Conservation (phyloP, 2,888 invertebrate genomes). For the Baronia brevicornis region DNA sequence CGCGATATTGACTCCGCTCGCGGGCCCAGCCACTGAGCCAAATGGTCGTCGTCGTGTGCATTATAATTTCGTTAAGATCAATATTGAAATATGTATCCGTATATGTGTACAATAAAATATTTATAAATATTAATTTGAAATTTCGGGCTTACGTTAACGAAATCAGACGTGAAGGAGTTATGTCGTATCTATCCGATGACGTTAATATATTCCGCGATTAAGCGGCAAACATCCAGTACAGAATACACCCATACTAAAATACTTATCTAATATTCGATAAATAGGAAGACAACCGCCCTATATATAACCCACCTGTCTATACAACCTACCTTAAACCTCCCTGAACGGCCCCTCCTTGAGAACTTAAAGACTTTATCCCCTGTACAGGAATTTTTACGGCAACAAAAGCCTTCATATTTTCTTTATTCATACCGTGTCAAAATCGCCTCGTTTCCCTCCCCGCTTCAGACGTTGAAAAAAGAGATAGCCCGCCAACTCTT, state of each 20-base stretch:
- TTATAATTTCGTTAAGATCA: too few relatives aligned
- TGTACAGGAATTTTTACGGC: constrained; percentile 73
- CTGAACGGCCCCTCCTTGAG: constrained; percentile 55
- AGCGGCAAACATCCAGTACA: constrained; percentile 58
- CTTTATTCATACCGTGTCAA: constrained; percentile 72
- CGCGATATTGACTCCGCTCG: too few relatives aligned
- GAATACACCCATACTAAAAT: constrained; percentile 35
- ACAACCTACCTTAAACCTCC: constrained; percentile 29
- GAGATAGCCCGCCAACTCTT: constrained; percentile 60
- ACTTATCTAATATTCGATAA: constrained; percentile 47
- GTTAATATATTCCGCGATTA: constrained; percentile 61
- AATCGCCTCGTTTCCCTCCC: constrained; percentile 59
- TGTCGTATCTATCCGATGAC: constrained; percentile 32
- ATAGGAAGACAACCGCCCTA: constrained; percentile 25
- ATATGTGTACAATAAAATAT: too few relatives aligned
- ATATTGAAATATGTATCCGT: too few relatives aligned
- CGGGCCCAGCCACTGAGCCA: too few relatives aligned
- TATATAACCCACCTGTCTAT: constrained; percentile 26
- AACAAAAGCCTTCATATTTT: constrained; percentile 74
- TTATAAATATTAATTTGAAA: constrained; percentile 15
- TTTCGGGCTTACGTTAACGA: constrained; percentile 30
- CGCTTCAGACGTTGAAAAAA: constrained; percentile 52
- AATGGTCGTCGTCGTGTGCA: too few relatives aligned
- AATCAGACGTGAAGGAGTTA: constrained; percentile 32
- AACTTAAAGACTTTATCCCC: constrained; percentile 74